A percentile compares a stretch with the other conserved stretches of the same genome.
These are phyloP conservation scores for Mactra quadrangularis DNA, from an alignment of 1,140 invertebrate species.

Conservation along the genomic window DNA sequence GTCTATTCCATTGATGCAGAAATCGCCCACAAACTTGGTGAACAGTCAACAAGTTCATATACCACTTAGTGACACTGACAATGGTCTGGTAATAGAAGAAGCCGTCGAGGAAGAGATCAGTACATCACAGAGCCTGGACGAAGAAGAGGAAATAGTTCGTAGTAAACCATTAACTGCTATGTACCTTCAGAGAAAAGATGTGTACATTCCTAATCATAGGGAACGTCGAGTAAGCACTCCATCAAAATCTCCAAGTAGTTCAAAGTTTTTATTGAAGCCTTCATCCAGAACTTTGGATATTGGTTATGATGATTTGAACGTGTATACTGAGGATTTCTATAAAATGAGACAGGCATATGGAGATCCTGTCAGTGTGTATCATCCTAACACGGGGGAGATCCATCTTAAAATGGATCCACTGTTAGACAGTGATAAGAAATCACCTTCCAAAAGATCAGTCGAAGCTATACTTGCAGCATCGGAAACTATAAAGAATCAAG, in stretches of 20 bases:
- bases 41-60: slow-evolving; percentile 4
- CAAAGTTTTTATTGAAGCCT: slow-evolving; percentile 43
- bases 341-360: slow-evolving; percentile 35
- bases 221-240: slow-evolving; percentile 29
- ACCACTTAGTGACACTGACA: slow-evolving; percentile 21
- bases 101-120: slow-evolving; percentile 49
- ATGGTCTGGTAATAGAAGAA: slow-evolving; percentile 53
- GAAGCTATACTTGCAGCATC: slow-evolving; percentile 59
- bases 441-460: slow-evolving; percentile 43
- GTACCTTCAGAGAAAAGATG: slow-evolving; percentile 52
- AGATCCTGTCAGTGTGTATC: slow-evolving; percentile 58
- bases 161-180: slow-evolving; percentile 60
- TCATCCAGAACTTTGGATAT: slow-evolving; percentile 35
- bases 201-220: slow-evolving; percentile 12
- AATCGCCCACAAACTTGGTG: not conserved
- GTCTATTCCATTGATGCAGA: slow-evolving; percentile 40
- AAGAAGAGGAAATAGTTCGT: slow-evolving; percentile 55
- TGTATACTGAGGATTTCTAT: slow-evolving; percentile 19
- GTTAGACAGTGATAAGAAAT: slow-evolving; percentile 34
- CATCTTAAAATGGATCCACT: slow-evolving; percentile 45
- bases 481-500: slow-evolving; percentile 58
- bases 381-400: slow-evolving; percentile 57
- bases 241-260: slow-evolving; percentile 53
- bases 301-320: slow-evolving; percentile 32
- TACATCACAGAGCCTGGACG: slow-evolving; percentile 37